Evolutionary conservation across 1,140 invertebrate species (phyloP), one percentile per base, ranked within the genome.

Genomic region (Drosophila nigromelanica): DNA sequence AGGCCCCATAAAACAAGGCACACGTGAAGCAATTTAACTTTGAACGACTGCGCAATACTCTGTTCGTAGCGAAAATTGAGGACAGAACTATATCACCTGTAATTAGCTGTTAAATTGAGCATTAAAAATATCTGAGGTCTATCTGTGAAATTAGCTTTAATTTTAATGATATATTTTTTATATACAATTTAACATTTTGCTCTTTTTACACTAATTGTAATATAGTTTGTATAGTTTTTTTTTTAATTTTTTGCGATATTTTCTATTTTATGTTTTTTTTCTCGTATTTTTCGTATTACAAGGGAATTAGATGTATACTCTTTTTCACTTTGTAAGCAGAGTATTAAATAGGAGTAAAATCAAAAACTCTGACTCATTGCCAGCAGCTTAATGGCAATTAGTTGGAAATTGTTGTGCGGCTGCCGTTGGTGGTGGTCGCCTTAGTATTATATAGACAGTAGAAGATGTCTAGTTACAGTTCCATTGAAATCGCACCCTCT

Each of bases 341-440:
- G 33, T 45, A 48, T n/a, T 7, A 8, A 30, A 12, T 12, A 11
- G 10, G 12, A 37, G 40, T 12, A 10, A n/a, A 21, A 33, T 27
- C 27, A 56, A 40, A 21, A 51, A 12, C 67, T 74, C 66, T 74
- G 72, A 74, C 66, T 74, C 72, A 74, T 69, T 52, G 66, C 64
- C 27, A n/a, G 51, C 18, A 50, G 64, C 56, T 86, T 86, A 81
- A 86, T 78, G 68, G 75, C 83, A 82, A 87, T 89, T 87, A 87
- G 82, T 82, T 70, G 82, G 82, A 87, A 86, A 89, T 79, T 62
- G 18, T 63, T 72, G 51, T 60, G 24, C 40, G 51, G 64, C 79
- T 76, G 73, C 80, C 63, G 64, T 72, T 78, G 58, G 27, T 12
- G 71, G 62, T 77, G 70, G 66, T 68, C 21, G 40, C 5, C 6